Conservation (phyloP, 2,113 vertebrate genomes). For the Campylorhamphus procurvoides region DNA sequence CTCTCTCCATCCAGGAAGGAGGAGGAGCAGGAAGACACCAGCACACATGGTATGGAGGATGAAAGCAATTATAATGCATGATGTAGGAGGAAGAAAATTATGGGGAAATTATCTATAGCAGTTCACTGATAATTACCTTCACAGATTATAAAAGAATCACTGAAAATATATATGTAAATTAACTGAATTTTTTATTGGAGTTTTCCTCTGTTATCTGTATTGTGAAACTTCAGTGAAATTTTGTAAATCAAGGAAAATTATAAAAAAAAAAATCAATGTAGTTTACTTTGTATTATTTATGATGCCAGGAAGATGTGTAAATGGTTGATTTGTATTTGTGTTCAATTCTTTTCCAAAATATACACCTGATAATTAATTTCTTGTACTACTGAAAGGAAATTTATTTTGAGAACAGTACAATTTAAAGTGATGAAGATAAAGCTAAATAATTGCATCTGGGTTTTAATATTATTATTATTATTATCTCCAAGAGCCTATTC, state of each 20-base stretch:
- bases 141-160: constrained; percentile 36
- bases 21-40: constrained; percentile 24
- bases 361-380: neutral
- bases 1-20: neutral
- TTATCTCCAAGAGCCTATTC: neutral
- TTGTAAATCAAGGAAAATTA: neutral
- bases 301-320: neutral
- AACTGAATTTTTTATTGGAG: neutral
- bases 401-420: neutral
- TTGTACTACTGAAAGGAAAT: neutral
- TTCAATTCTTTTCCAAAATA: neutral
- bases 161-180: constrained; percentile 47
- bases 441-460: constrained; percentile 28
- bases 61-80: constrained; percentile 27
- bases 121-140: constrained; percentile 26
- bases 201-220: neutral
- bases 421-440: constrained; percentile 14
- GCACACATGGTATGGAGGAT: neutral
- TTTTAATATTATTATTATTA: neutral
- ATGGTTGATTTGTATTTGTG: neutral
- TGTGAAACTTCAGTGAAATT: neutral
- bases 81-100: constrained; percentile 63
- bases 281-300: neutral
- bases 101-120: constrained; percentile 42
- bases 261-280: neutral